These are phyloP conservation scores for Synanthedon vespiformis DNA, from an alignment of 2,888 invertebrate species.

Conservation along the genomic window DNA sequence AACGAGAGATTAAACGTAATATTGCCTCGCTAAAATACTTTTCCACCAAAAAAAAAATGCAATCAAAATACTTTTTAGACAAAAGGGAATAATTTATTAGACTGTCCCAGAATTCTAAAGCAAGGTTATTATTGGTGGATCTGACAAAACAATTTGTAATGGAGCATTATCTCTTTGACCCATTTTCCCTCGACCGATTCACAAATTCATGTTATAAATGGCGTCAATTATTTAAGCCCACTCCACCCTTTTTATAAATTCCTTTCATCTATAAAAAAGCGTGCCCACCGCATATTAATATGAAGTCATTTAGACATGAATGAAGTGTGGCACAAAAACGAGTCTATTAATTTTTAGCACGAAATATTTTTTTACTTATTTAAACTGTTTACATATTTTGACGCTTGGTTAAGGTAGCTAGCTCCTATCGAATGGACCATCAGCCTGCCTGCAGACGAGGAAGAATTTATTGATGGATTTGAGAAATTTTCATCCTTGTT, in stretches of 20 bases:
- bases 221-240: conserved; percentile 4
- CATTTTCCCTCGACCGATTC: conserved; percentile 17
- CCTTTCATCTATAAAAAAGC: not conserved
- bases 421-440: no score
- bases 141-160: conserved; percentile 20
- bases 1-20: no score
- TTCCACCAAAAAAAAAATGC: not conserved
- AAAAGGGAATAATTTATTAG: not conserved
- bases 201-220: conserved; percentile 8
- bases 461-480: no score
- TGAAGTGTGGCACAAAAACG: not conserved
- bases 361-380: no score
- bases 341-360: not conserved
- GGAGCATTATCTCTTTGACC: conserved; percentile 23
- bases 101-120: not conserved
- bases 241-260: conserved; percentile 1
- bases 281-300: not conserved
- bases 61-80: not conserved
- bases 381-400: no score
- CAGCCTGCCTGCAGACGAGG: no score
- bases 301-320: not conserved
- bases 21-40: not conserved
- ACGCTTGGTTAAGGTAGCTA: no score
- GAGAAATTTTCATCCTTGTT: no score
- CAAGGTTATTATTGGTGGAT: not conserved